Percentiles rank a stretch among this genome's conserved stretches.
These are phyloP conservation scores for Australoheros facetus DNA, from an alignment of 2,797 vertebrate species.

Conservation along the genomic window DNA sequence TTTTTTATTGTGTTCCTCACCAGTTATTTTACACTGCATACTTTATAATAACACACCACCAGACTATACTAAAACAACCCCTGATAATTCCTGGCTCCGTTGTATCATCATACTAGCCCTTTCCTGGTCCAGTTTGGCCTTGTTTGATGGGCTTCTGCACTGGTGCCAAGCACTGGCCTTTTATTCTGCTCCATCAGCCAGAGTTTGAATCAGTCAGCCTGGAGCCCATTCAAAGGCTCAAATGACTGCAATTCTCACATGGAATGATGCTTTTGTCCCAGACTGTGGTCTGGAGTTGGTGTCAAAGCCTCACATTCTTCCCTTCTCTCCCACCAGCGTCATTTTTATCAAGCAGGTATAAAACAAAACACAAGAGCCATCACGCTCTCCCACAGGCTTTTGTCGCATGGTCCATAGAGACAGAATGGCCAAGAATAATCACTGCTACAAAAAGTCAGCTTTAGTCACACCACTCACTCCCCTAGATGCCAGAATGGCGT, in stretches of 20 bases:
- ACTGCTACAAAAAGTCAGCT: conserved; percentile 15
- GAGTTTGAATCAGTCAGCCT: conserved; percentile 75
- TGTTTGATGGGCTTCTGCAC: conserved; percentile 58
- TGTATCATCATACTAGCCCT: conserved; percentile 58
- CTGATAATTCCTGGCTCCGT: conserved; percentile 60
- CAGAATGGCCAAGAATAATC: conserved; percentile 38
- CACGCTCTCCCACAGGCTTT: conserved; percentile 31
- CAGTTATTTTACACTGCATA: conserved; percentile 43
- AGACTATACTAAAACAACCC: conserved; percentile 51
- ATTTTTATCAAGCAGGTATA: conserved; percentile 61
- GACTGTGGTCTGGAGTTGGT: conserved; percentile 57
- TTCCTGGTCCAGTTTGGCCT: conserved; percentile 64
- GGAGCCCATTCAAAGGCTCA: conserved; percentile 75
- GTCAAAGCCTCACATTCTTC: conserved; percentile 68
- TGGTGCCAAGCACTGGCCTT: conserved; percentile 70
- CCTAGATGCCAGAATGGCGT: not conserved
- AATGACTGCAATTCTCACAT: conserved; percentile 73
- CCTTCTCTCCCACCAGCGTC: conserved; percentile 40
- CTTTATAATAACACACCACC: conserved; percentile 56
- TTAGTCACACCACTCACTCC: conserved; percentile 7
- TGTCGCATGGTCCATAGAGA: conserved; percentile 22
- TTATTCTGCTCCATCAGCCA: conserved; percentile 75
- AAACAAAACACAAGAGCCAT: conserved; percentile 54
- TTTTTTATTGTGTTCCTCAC: conserved; percentile 32
- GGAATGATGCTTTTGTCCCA: conserved; percentile 73